A percentile compares a stretch with the other conserved stretches of the same genome.
These are phyloP conservation scores for Hippoglossus hippoglossus DNA, from an alignment of 2,797 vertebrate genomes.

Conservation along the genomic window DNA sequence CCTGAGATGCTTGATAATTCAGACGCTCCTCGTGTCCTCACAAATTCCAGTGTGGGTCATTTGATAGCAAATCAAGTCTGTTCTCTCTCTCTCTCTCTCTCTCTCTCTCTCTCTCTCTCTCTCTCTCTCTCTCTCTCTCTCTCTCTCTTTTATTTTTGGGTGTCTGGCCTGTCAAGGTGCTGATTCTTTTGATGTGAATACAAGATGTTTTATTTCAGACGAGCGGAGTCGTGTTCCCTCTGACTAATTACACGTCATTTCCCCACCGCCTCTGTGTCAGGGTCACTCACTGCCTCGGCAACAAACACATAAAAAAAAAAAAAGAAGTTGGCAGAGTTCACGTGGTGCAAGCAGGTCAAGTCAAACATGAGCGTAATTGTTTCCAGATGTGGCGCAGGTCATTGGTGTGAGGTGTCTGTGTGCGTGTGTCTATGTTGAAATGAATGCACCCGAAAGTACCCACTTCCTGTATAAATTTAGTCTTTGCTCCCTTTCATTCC, in stretches of 20 bases:
- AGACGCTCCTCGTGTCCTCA: slow-evolving; percentile 57
- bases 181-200: slow-evolving; percentile 49
- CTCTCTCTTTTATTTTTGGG: not conserved
- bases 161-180: slow-evolving; percentile 29
- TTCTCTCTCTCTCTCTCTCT: not conserved
- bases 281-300: slow-evolving; percentile 81
- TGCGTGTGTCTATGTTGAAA: slow-evolving; percentile 88
- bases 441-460: slow-evolving; percentile 91
- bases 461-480: slow-evolving; percentile 95
- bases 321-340: slow-evolving; percentile 89
- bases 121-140: not conserved
- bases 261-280: slow-evolving; percentile 85
- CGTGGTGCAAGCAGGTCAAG: slow-evolving; percentile 93
- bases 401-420: slow-evolving; percentile 83
- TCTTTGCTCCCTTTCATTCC: slow-evolving; percentile 88
- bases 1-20: slow-evolving; percentile 62
- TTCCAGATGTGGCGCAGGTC: slow-evolving; percentile 94
- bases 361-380: slow-evolving; percentile 94
- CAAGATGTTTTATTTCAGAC: slow-evolving; percentile 66
- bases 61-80: slow-evolving; percentile 48
- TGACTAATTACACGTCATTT: slow-evolving; percentile 91
- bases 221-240: slow-evolving; percentile 81
- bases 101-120: not conserved
- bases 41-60: slow-evolving; percentile 56
- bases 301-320: slow-evolving; percentile 87